Percentiles rank a stretch among this genome's conserved stretches.
These are phyloP conservation scores for Archilochus colubris DNA, from an alignment of 2,113 vertebrate species.

Conservation along the genomic window DNA sequence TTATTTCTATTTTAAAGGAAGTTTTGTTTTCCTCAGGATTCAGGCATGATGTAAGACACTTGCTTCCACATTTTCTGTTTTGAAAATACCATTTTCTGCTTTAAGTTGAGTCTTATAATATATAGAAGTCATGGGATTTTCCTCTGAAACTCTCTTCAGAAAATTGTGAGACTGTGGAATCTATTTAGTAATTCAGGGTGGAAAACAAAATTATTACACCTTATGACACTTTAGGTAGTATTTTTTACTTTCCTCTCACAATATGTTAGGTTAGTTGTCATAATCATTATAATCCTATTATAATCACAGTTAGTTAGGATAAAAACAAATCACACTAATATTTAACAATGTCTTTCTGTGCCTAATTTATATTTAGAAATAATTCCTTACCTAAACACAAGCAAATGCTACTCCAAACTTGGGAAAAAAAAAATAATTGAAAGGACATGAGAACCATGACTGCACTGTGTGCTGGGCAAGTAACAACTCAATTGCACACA, in stretches of 20 bases:
- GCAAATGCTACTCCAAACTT: neutral
- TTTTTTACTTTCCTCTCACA: neutral
- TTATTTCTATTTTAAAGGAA: neutral
- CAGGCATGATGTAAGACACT: neutral
- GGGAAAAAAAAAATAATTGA: neutral
- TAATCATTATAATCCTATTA: too few relatives aligned
- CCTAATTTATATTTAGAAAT: neutral
- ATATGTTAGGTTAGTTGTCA: neutral
- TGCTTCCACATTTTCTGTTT: neutral
- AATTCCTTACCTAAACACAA: neutral
- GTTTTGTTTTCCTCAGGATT: neutral
- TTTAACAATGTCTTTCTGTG: neutral
- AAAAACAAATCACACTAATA: accelerated
- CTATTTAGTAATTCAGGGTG: neutral
- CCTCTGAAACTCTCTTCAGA: neutral
- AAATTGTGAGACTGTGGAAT: neutral
- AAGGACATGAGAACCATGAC: neutral
- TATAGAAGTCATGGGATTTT: neutral
- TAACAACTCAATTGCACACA: neutral
- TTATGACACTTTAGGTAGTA: neutral
- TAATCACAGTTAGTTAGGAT: neutral
- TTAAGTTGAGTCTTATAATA: neutral
- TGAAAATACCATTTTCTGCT: neutral
- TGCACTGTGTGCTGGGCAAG: neutral
- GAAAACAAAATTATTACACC: neutral